phyloP scores from a whole-genome alignment of 2,888 invertebrate species.

The Tridacna gigas region DNA sequence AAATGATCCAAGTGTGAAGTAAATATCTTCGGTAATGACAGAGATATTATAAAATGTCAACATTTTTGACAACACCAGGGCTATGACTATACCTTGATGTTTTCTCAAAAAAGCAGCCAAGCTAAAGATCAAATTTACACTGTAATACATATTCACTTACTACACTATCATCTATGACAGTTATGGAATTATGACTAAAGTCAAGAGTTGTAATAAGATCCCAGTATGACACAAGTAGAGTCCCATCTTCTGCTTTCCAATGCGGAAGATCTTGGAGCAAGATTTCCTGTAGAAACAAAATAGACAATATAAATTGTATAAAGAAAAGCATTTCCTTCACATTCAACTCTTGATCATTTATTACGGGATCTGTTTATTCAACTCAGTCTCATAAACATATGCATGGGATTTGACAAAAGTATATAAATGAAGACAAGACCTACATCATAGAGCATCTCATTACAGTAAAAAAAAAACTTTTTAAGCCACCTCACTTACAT shows the following conservation, averaged over 20 bases:
- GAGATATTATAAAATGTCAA: no score
- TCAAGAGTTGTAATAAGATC: slow-evolving; percentile 89
- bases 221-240: slow-evolving; percentile 85
- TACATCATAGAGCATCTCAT: no score
- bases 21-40: no score
- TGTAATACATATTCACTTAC: slow-evolving; percentile 85
- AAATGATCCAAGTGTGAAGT: no score
- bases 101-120: no score
- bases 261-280: slow-evolving; percentile 91
- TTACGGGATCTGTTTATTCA: neutral
- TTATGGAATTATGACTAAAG: slow-evolving; percentile 92
- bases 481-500: no score
- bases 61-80: no score
- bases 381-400: neutral
- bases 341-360: neutral
- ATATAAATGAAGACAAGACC: no score
- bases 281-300: slow-evolving; percentile 87
- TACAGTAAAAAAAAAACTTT: no score
- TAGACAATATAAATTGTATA: neutral
- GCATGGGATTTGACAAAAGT: no score
- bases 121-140: no score
- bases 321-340: neutral
- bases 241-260: slow-evolving; percentile 89
- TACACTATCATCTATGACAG: slow-evolving; percentile 92
- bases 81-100: no score